These are phyloP conservation scores for Brienomyrus longianalis DNA, from an alignment of 2,113 vertebrate species.

Conservation along the genomic window DNA sequence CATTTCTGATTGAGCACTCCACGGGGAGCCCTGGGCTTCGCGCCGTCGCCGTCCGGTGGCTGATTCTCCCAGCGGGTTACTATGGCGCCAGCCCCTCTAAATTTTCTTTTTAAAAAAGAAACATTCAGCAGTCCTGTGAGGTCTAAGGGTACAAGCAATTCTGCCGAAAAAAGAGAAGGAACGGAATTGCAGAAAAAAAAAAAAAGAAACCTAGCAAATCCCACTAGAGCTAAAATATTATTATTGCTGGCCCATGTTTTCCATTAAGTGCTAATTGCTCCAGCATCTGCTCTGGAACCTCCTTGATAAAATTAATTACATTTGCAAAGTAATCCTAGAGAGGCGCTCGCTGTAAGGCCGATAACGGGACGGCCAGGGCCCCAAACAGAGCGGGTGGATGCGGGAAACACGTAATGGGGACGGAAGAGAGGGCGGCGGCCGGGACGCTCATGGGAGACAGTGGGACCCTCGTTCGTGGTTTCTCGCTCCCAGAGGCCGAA, in stretches of 20 bases:
- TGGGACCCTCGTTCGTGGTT: neutral
- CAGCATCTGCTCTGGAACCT: constrained; percentile 62
- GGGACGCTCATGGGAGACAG: neutral
- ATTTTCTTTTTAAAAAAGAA: neutral
- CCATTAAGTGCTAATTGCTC: constrained; percentile 68
- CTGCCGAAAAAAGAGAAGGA: constrained; percentile 44
- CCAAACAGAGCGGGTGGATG: constrained; percentile 9
- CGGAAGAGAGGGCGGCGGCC: neutral
- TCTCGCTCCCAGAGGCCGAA: neutral
- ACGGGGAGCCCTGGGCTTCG: neutral
- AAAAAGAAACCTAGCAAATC: constrained; percentile 55
- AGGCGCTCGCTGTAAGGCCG: constrained; percentile 56
- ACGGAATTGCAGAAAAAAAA: constrained; percentile 29
- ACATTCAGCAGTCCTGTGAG: constrained; percentile 41
- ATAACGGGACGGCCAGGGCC: constrained; percentile 57
- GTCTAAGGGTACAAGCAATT: constrained; percentile 45
- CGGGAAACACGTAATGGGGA: neutral
- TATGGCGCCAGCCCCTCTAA: neutral
- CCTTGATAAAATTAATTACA: constrained; percentile 72
- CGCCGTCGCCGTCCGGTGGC: neutral
- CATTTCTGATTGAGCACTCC: neutral
- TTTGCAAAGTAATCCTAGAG: constrained; percentile 64
- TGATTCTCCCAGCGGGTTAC: constrained; percentile 26
- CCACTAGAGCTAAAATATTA: constrained; percentile 58
- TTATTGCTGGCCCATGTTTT: constrained; percentile 60